Base-by-base conservation (phyloP, 2,113 vertebrate genomes). In the Hippocampus barbouri region DNA sequence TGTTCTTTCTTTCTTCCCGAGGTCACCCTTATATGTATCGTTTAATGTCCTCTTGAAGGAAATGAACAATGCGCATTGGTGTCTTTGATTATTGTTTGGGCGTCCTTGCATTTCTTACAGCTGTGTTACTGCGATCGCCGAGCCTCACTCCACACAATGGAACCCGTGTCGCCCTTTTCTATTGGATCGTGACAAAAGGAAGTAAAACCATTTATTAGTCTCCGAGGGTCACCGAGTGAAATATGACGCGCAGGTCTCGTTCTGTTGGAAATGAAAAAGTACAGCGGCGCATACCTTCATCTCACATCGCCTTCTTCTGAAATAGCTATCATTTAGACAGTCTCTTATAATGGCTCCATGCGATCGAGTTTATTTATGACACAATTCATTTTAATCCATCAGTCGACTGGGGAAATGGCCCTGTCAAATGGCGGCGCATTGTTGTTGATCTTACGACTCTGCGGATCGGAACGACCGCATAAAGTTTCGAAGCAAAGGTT, bases 341-440 rank as follows among this genome's bases (percentile, higher is more conserved):
- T 82, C 79, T 83, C 63, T 70, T 83, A 79, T 91, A 89, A 90
- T 91, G 83, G 86, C 75, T 88, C 82, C 83, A 87, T 87, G 86
- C 87, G 83, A 87, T 83, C 69, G 76, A 84, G 81, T 85, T 90
- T 90, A 91, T 93, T 92, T 91, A 91, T 90, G 85, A 82, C 74
- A 78, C 71, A 78, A 86, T 89, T 91, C 54, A 78, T 88, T 91
- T 86, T 88, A 87, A 89, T 89, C 85, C 68, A 79, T 89, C 89
- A 85, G 82, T 86, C 65, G 65, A 72, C 69, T 38, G 23, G 83
- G 80, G 80, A 85, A 86, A 88, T 76, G 63, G 71, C 69, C 71
- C 15, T 80, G 75, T 73, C 25, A 53, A 76, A 76, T 78, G 49
- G 54, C 66, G 74, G 61, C 74, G 59, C 68, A 47, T 63, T 72